Conservation (phyloP, 2,888 invertebrate species). For the Tetrapedia diversipes region DNA sequence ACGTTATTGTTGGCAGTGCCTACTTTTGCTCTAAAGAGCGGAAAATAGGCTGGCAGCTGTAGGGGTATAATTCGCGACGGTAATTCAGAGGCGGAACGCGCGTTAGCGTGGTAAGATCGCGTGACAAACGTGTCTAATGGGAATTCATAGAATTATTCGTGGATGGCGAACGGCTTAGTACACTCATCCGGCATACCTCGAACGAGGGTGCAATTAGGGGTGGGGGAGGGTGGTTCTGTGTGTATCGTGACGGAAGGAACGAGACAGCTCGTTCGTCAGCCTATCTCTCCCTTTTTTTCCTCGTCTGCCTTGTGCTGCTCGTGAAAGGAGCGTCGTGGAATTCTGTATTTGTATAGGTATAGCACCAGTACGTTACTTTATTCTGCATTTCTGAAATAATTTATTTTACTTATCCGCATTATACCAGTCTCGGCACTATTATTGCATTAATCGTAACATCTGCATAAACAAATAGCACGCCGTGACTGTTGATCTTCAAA, state of each 20-base stretch:
- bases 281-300: background rate
- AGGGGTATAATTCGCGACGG: conserved; percentile 39
- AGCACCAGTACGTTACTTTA: too few species aligned
- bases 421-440: too few species aligned
- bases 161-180: conserved; percentile 47
- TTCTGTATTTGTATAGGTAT: background rate
- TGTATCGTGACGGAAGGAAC: conserved; percentile 23
- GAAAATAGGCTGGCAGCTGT: conserved; percentile 34
- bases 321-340: background rate
- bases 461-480: too few species aligned
- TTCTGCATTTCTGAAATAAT: too few species aligned
- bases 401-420: too few species aligned
- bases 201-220: conserved; percentile 53
- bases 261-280: conserved; percentile 11
- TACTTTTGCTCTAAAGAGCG: background rate
- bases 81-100: conserved; percentile 40
- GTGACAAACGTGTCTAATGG: conserved; percentile 58
- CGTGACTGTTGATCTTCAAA: too few species aligned
- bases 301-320: background rate
- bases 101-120: conserved; percentile 55
- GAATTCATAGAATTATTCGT: conserved; percentile 59
- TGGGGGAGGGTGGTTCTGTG: background rate
- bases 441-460: too few species aligned
- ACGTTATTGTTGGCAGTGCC: too few species aligned
- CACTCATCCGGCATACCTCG: conserved; percentile 39